Conservation (phyloP, 2,888 invertebrate genomes). For the Acanthosepion lycidas region DNA sequence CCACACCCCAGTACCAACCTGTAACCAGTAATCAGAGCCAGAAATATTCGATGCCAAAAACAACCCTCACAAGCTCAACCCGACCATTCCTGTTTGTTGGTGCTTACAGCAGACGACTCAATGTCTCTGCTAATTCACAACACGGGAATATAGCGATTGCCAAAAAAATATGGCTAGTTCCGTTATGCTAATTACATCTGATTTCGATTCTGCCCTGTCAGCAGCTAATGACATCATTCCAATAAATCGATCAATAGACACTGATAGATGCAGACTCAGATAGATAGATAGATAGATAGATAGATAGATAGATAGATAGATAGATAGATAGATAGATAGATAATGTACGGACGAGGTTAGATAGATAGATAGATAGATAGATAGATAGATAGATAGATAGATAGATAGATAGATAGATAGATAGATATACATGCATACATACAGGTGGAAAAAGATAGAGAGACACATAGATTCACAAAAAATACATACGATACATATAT, state of each 20-base stretch:
- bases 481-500: no score
- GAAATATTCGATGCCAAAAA: constrained; percentile 12
- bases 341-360: no score
- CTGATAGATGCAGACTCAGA: not conserved
- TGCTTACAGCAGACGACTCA: not conserved
- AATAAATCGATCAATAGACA: not conserved
- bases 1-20: no score
- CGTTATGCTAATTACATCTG: constrained; percentile 21
- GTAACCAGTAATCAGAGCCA: no score
- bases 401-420: no score
- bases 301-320: no score
- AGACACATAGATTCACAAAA: no score
- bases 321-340: no score
- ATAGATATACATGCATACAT: no score
- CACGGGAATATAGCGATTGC: not conserved
- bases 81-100: not conserved
- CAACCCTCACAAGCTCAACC: not conserved
- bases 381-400: no score
- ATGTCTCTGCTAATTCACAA: not conserved
- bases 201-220: not conserved
- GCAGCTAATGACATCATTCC: constrained; percentile 7
- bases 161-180: not conserved
- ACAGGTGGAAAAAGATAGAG: no score
- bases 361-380: no score
- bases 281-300: not conserved